Evolutionary conservation across 2,113 vertebrate species (phyloP), one percentile per base, ranked within the genome.

Genomic region (Oryzias woworae): DNA sequence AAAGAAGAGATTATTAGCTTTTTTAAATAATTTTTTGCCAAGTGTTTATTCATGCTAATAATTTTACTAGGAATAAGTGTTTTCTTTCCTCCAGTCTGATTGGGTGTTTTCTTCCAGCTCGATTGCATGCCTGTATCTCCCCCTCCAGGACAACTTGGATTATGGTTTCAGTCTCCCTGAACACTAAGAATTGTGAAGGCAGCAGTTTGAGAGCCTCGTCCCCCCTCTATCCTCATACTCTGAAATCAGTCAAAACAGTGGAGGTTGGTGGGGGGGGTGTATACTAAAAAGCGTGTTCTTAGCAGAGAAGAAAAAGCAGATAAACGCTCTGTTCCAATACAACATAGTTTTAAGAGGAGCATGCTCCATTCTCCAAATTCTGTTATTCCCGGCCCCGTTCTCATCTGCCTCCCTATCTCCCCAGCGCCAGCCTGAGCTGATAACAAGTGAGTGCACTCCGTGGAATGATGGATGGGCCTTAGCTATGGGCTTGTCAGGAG

Each of bases 111-210:
- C 50, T 67, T 80, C 18, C 65, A 52, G 76, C 78, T 87, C 75
- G 63, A 90, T 67, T 70, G 84, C 85, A 89, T 89, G 91, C 88
- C 87, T 89, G 91, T 81, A 93, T 89, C 92, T 91, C 92, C 92
- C 91, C 91, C 92, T 93, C 89, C 90, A 93, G 92, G 91, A 89
- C 89, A 80, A 89, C 76, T 70, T 49, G 87, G 75, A 89, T 84
- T 68, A 90, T 89, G 69, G 72, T 87, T 73, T 71, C 56, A 56
- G 24, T 53, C 68, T 83, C 65, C 80, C 69, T 67, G 54, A 67
- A 63, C 67, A 47, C 18, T 24, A n/a, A 66, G 50, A 71, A 66
- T 76, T 58, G 15, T 69, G 61, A 56, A 56, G 28, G 58, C 69
- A 58, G 69, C 66, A 46, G 43, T 66, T 62, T 41, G 44, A 48